Base-by-base conservation (phyloP, 2,113 vertebrate species). In the Cyphomyrus discorhynchus region DNA sequence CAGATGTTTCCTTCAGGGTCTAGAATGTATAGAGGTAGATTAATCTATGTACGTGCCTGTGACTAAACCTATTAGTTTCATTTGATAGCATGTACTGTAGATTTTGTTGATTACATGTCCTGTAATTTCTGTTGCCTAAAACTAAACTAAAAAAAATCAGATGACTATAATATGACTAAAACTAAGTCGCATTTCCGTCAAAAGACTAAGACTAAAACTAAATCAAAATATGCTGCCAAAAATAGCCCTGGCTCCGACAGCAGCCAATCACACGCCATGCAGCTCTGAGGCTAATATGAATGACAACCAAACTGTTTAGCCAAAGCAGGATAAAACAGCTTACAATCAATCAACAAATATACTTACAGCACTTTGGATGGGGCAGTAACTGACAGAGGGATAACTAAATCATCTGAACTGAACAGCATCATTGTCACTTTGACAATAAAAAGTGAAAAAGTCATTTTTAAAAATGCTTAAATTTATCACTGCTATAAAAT, bases 401-500 rank as follows among this genome's bases (percentile, higher is more conserved):
- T 21, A 27, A n/a, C 1, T 86, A 49, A 86, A 86, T 27, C 83
- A 86, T 27, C 83, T n/a, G 17, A 42, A 42, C 17, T 42, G 27
- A 17, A 31, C 50, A 17, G 6, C 56, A 39, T 24, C 15, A 9
- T 87, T 58, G 52, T 19, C 4, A 5, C 21, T 88, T 50, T 45
- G 31, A 21, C 87, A 88, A 66, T 56, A 56, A 88, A n/a, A 80
- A 62, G n/a, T 39, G 52, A 21, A 45, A 62, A 46, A 42, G 39
- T 27, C 9, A 35, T 62, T 45, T 45, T 62, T 11, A 58, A 88
- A 52, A 86, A 85, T 5, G 85, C 49, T 47, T 13, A 31, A 27
- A 62, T 88, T 88, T 88, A 88, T 45, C 31, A 50, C 53, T 45
- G 35, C 35, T 58, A 62, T 88, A 50, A 88, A 66, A 66, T n/a